phyloP scores from a whole-genome alignment of 2,113 vertebrate species.

The Sminthopsis crassicaudata region DNA sequence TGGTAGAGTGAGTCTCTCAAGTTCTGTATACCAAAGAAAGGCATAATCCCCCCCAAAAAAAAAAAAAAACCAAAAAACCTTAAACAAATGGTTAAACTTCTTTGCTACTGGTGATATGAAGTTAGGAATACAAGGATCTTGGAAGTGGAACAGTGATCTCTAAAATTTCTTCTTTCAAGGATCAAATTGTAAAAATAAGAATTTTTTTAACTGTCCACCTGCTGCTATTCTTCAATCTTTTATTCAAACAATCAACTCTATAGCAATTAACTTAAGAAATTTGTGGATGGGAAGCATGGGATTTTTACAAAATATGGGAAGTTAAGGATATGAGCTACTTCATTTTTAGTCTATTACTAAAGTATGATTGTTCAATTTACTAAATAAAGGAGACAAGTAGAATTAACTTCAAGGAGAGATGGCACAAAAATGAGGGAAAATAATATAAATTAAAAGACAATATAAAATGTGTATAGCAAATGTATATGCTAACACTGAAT shows the following conservation, averaged over 20 bases:
- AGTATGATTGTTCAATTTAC: background rate
- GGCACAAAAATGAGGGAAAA: constrained; percentile 26
- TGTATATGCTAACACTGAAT: constrained; percentile 28
- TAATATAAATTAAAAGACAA: constrained; percentile 55
- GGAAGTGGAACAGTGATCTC: constrained; percentile 43
- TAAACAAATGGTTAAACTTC: too few relatives aligned
- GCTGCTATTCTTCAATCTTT: constrained; percentile 74
- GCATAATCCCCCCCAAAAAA: constrained; percentile 33
- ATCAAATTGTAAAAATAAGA: constrained; percentile 63
- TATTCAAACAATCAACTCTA: constrained; percentile 77
- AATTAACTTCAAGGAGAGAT: constrained; percentile 38
- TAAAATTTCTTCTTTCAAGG: constrained; percentile 50
- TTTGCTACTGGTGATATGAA: background rate
- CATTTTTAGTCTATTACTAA: constrained; percentile 59
- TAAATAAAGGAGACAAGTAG: constrained; percentile 40
- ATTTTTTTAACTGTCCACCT: constrained; percentile 74
- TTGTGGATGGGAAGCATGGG: constrained; percentile 69
- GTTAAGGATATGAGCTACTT: constrained; percentile 61
- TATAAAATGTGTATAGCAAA: constrained; percentile 40
- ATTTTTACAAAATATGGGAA: constrained; percentile 65
- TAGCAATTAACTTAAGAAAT: constrained; percentile 74
- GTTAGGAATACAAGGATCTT: background rate
- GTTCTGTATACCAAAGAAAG: background rate
- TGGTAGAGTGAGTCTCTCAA: background rate
- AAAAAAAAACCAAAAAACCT: constrained; percentile 49